These are phyloP conservation scores for Umimayanthus kanabou DNA, from an alignment of 92 coral and sea anemone genomes.

Conservation along the genomic window DNA sequence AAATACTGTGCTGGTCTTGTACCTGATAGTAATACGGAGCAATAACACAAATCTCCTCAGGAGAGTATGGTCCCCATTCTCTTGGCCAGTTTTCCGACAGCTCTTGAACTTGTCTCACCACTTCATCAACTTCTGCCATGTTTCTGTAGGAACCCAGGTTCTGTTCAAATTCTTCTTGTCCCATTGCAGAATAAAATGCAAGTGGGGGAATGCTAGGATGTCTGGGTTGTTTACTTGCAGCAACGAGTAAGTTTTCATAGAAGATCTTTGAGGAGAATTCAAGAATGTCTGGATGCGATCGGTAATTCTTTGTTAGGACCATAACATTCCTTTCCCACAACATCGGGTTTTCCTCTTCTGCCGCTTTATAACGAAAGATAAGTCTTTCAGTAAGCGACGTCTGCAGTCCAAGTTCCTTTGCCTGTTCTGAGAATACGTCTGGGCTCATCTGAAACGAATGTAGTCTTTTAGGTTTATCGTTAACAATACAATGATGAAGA, in stretches of 20 bases:
- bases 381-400: constrained; percentile 40
- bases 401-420: constrained; percentile 20
- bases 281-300: constrained; percentile 73
- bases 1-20: background rate
- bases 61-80: background rate
- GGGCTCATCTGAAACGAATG: constrained; percentile 37
- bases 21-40: constrained; percentile 49
- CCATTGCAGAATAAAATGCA: constrained; percentile 69
- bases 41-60: constrained; percentile 31
- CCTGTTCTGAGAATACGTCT: constrained; percentile 16
- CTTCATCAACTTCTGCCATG: constrained; percentile 68
- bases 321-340: constrained; percentile 45
- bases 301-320: constrained; percentile 81
- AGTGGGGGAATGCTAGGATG: constrained; percentile 69
- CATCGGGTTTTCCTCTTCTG: background rate
- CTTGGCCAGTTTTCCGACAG: background rate
- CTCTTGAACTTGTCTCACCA: constrained; percentile 70
- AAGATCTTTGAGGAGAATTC: constrained; percentile 75
- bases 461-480: background rate
- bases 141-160: constrained; percentile 67
- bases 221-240: constrained; percentile 59
- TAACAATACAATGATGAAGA: no score
- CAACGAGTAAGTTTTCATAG: constrained; percentile 64
- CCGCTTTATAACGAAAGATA: constrained; percentile 27
- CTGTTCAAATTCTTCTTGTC: constrained; percentile 58